Percentiles rank a stretch among this genome's conserved stretches.
Conservation (phyloP, 2,113 vertebrate genomes). For the Microcebus tavaratra region DNA sequence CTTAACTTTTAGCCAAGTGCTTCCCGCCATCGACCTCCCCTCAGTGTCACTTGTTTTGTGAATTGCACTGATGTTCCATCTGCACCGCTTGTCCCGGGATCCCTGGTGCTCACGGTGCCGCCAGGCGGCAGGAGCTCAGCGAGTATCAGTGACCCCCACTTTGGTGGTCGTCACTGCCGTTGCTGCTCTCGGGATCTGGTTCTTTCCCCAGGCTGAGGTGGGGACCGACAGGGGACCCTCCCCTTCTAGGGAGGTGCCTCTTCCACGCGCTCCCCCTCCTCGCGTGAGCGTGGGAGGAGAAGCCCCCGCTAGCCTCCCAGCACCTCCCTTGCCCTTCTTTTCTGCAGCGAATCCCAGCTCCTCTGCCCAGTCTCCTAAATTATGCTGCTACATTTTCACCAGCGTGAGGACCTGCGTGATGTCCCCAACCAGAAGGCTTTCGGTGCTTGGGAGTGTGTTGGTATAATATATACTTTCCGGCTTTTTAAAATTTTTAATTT, state of each 20-base stretch:
- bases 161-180: too few species aligned
- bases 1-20: neutral
- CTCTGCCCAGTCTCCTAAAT: neutral
- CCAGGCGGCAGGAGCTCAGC: neutral
- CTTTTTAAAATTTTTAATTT: too few species aligned
- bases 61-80: neutral
- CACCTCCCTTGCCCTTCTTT: neutral
- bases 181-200: neutral
- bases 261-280: rapidly evolving
- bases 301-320: neutral
- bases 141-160: too few species aligned
- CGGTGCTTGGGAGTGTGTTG: neutral
- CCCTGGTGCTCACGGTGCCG: neutral
- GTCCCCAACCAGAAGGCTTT: neutral
- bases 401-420: rapidly evolving
- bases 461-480: too few species aligned
- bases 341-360: neutral
- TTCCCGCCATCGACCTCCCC: rapidly evolving
- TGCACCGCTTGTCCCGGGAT: neutral
- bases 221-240: rapidly evolving
- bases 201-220: neutral
- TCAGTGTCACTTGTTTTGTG: rapidly evolving
- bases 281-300: neutral
- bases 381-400: neutral
- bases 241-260: neutral